phyloP scores from a whole-genome alignment of 2,797 vertebrate species.

The Propithecus deckenii region DNA sequence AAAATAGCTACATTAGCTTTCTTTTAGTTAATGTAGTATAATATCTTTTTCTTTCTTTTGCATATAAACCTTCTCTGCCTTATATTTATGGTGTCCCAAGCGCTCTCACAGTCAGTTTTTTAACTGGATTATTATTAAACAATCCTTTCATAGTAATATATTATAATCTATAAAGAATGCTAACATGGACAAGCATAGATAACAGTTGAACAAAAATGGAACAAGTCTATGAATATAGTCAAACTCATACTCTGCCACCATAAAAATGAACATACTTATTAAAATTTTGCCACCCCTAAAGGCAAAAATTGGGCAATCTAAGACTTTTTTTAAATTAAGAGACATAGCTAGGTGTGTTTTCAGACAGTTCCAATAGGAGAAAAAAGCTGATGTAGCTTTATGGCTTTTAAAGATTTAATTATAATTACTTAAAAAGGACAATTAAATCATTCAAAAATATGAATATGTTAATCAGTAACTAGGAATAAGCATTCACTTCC shows the following conservation, averaged over 20 bases:
- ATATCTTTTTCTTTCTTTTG: not conserved
- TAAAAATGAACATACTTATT: not conserved
- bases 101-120: not conserved
- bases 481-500: not conserved
- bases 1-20: not conserved
- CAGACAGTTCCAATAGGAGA: not conserved
- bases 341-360: not conserved
- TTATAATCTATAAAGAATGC: not conserved
- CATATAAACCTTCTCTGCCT: not conserved
- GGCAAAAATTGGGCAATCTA: not conserved
- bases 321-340: not conserved
- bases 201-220: not conserved
- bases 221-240: not conserved
- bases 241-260: not conserved
- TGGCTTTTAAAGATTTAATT: not conserved
- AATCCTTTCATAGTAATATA: not conserved
- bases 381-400: not conserved
- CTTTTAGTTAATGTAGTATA: not conserved
- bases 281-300: not conserved
- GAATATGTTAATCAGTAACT: not conserved
- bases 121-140: not conserved
- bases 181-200: not conserved
- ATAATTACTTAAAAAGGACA: not conserved
- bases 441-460: not conserved
- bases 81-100: not conserved